Conservation (phyloP, 1,140 invertebrate species). For the Pomacea maculata region DNA sequence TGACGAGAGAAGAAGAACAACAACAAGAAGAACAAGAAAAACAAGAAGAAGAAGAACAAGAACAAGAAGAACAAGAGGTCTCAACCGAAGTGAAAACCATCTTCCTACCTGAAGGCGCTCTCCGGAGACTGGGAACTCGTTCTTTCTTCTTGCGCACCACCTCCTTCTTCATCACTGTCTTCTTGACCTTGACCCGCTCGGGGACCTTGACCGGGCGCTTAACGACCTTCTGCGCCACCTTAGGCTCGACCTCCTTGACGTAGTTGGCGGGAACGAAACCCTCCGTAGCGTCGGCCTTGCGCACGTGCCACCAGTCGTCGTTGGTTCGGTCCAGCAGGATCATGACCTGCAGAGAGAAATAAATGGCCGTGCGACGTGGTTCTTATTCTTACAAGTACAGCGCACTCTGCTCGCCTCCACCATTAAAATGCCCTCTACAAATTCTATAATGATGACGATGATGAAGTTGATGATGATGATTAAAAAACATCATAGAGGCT, state of each 20-base stretch:
- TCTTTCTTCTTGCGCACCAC: conserved; percentile 55
- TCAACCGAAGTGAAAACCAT: not conserved
- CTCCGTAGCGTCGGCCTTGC: conserved; percentile 89
- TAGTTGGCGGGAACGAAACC: conserved; percentile 99
- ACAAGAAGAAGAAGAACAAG: not conserved
- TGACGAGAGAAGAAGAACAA: too few relatives aligned
- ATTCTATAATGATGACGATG: too few relatives aligned
- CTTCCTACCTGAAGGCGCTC: conserved; percentile 60
- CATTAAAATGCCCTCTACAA: too few relatives aligned
- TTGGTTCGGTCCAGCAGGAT: conserved; percentile 94
- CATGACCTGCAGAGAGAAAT: conserved; percentile 72
- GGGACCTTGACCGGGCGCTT: conserved; percentile 84
- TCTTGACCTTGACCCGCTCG: conserved; percentile 85
- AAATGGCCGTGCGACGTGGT: too few relatives aligned
- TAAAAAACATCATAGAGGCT: too few relatives aligned
- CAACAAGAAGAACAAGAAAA: not conserved
- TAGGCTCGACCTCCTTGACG: conserved; percentile 90
- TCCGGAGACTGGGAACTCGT: conserved; percentile 46
- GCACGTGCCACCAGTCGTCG: conserved; percentile 97
- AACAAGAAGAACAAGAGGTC: not conserved
- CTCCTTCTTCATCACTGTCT: conserved; percentile 82
- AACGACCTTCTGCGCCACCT: conserved; percentile 82
- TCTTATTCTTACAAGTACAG: too few relatives aligned
- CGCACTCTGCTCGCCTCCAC: too few relatives aligned
- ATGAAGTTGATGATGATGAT: too few relatives aligned